Evolutionary conservation across 2,888 invertebrate genomes (phyloP), one percentile per base, ranked within the genome.

Genomic region (Strigamia crassipes): DNA sequence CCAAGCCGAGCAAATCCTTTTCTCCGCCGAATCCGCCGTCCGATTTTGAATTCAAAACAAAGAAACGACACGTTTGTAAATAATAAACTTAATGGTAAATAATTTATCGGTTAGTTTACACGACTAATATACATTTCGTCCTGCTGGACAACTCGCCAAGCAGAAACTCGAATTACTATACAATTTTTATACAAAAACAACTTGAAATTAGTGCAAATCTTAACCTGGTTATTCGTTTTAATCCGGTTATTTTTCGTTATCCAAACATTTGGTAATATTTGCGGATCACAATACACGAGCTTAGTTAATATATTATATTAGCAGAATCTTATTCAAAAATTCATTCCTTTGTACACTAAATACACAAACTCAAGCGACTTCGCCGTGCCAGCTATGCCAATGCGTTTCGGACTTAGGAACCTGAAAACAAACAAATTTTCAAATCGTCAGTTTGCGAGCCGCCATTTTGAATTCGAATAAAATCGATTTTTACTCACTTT

Each of bases 331-430:
- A 51, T 51, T 51, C n/a, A n/a, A n/a, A 51, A 51, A 51, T 18
- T 51, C 51, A 51, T 51, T 42, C 42, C 2, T 42, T 51, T 51
- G 6, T 51, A 51, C 51, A 51, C 51, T 51, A 51, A 51, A 51
- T 18, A 51, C 38, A 42, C 34, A 18, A 13, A 27, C 31, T 77
- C n/a, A 78, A 21, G 38, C 78, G 4, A 78, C 21, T 41, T 42
- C 78, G 41, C 82, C 82, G 27, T 82, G 81, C 21, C 82, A 66
- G 23, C 13, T 51, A n/a, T 82, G 81, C 82, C 82, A 82, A 6
- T 79, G 18, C 8, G 81, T 81, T 81, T 82, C 82, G 15, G 79
- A 61, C 18, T 77, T 81, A 27, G 81, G 77, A 78, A 82, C 81
- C 82, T 82, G 51, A 21, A 56, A 78, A n/a, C n/a, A n/a, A n/a